These are phyloP conservation scores for Cebidichthys violaceus DNA, from an alignment of 2,113 vertebrate genomes.

Conservation along the genomic window DNA sequence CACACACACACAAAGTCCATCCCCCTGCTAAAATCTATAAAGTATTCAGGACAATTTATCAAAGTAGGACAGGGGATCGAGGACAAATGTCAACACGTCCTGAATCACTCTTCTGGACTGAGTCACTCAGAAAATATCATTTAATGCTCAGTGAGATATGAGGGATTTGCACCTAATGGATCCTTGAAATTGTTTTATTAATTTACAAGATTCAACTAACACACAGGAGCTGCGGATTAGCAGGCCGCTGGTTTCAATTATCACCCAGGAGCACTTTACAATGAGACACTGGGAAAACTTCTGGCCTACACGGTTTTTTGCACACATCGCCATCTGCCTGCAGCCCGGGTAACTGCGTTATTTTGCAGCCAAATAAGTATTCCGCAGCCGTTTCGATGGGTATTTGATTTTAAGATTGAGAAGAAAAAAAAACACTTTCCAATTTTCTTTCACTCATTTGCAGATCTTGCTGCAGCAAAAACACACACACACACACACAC, in stretches of 20 bases:
- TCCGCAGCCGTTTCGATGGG: slow-evolving; percentile 45
- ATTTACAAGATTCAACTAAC: background rate
- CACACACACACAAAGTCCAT: background rate
- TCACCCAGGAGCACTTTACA: slow-evolving; percentile 37
- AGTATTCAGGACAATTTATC: background rate
- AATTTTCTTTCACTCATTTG: background rate
- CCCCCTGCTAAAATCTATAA: background rate
- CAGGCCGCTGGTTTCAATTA: slow-evolving; percentile 40
- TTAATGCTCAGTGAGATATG: background rate
- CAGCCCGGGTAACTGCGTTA: slow-evolving; percentile 55
- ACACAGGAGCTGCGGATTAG: slow-evolving; percentile 4
- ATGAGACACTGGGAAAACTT: slow-evolving; percentile 60
- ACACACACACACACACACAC: background rate
- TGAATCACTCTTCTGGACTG: slow-evolving; percentile 5
- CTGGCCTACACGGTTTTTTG: slow-evolving; percentile 54
- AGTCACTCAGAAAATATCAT: slow-evolving; percentile 1
- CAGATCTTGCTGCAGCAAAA: slow-evolving; percentile 27
- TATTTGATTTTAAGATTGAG: background rate
- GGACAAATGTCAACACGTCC: slow-evolving; percentile 32
- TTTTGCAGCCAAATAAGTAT: slow-evolving; percentile 54
- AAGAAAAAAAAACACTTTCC: slow-evolving; percentile 12
- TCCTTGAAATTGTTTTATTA: background rate
- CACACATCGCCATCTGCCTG: slow-evolving; percentile 83
- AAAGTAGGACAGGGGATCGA: background rate
- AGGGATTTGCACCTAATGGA: background rate